These are phyloP conservation scores for Oscheius sp. DNA, from an alignment of 2,888 invertebrate species.

Conservation along the genomic window DNA sequence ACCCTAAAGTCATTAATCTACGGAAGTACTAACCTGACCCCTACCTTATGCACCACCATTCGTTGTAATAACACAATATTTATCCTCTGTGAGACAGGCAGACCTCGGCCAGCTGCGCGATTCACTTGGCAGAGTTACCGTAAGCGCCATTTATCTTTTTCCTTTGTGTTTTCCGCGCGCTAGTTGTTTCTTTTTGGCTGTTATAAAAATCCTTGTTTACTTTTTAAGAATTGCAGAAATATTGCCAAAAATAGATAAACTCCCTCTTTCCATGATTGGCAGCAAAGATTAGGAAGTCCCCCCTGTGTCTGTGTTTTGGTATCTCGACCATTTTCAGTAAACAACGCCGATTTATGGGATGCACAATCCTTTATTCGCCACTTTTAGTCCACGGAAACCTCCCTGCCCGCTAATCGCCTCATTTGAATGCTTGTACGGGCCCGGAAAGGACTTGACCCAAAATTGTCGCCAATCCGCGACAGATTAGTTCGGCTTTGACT, in stretches of 20 bases:
- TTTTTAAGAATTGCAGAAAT: too few relatives aligned
- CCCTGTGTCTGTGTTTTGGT: too few relatives aligned
- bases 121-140: constrained; percentile 9
- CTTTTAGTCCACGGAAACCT: neutral
- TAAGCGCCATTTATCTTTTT: constrained; percentile 15
- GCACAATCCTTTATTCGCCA: neutral
- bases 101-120: too few relatives aligned
- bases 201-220: too few relatives aligned
- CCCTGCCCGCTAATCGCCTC: constrained; percentile 15
- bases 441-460: constrained; percentile 32
- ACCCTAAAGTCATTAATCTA: constrained; percentile 6
- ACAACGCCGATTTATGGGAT: neutral
- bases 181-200: neutral
- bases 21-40: neutral
- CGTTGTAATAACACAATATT: constrained; percentile 33
- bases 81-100: constrained; percentile 13
- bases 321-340: too few relatives aligned
- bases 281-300: too few relatives aligned
- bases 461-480: constrained; percentile 36
- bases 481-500: constrained; percentile 32
- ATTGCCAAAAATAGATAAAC: too few relatives aligned
- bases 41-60: neutral
- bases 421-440: constrained; percentile 13
- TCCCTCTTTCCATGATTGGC: too few relatives aligned
- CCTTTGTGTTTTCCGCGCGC: neutral